Percentiles rank a stretch among this genome's conserved stretches.
phyloP scores from a whole-genome alignment of 2,113 vertebrate species.

The Trichechus manatus region DNA sequence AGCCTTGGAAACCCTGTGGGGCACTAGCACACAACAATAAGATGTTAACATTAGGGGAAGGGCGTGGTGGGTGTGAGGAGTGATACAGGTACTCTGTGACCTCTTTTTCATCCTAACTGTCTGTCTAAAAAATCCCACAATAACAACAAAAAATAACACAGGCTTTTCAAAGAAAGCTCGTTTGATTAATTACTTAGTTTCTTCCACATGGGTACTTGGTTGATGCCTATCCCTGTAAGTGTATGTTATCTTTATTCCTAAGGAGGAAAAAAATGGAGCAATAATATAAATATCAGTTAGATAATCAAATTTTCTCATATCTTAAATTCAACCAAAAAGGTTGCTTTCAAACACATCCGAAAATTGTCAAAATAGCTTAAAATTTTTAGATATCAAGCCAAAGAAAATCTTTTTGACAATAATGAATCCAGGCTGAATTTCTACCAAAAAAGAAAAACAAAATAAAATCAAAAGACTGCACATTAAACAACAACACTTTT shows the following conservation, averaged over 20 bases:
- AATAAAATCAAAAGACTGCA: conserved; percentile 44
- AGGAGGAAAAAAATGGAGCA: neutral
- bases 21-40: neutral
- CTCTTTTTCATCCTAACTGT: neutral
- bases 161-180: conserved; percentile 63
- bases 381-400: neutral
- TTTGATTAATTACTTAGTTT: conserved; percentile 16
- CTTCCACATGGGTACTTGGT: neutral
- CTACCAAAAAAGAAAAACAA: neutral
- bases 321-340: conserved; percentile 55
- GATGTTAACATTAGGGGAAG: neutral
- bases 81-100: neutral
- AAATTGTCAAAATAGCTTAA: conserved; percentile 32
- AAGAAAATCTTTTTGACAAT: neutral
- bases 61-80: neutral
- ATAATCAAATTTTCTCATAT: neutral
- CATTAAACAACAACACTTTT: conserved; percentile 51
- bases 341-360: neutral
- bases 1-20: neutral
- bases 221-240: neutral
- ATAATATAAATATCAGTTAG: neutral
- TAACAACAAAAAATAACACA: neutral
- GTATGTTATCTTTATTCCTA: conserved; percentile 20
- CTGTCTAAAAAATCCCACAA: neutral
- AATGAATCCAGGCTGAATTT: neutral